phyloP scores from a whole-genome alignment of 2,797 vertebrate species.

The Glossophaga mutica region DNA sequence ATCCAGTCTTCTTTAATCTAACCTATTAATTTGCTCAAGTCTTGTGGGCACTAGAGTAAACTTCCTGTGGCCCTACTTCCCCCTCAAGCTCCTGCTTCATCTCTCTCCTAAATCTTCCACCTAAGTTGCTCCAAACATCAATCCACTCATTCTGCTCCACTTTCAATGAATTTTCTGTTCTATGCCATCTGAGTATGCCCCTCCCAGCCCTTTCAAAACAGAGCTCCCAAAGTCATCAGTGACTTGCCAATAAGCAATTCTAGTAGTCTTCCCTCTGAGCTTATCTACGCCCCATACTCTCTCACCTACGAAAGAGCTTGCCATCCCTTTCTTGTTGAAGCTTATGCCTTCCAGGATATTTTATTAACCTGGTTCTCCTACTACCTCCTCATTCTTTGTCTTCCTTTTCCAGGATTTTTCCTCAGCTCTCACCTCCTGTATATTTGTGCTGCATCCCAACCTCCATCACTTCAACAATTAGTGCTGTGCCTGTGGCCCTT shows the following conservation, averaged over 20 bases:
- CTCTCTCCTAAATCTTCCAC: background rate
- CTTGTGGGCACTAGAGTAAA: background rate
- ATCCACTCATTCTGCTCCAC: background rate
- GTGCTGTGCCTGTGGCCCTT: background rate
- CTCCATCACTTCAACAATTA: background rate
- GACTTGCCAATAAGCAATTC: background rate
- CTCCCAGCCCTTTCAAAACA: background rate
- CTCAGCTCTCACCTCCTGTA: background rate
- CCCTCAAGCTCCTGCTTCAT: background rate
- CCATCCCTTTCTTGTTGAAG: background rate
- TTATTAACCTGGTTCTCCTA: background rate
- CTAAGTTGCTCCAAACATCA: background rate
- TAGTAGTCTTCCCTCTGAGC: background rate
- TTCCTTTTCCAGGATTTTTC: background rate
- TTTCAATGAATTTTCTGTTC: background rate
- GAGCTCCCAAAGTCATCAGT: background rate
- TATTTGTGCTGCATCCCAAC: background rate
- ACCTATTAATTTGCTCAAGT: background rate
- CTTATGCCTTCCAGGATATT: background rate
- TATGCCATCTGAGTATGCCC: background rate
- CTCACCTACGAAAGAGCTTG: background rate
- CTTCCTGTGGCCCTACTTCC: background rate
- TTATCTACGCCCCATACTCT: background rate
- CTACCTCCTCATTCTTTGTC: background rate
- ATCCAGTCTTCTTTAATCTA: background rate